These are phyloP conservation scores for Prochilodus magdalenae DNA, from an alignment of 2,113 vertebrate species.

Conservation along the genomic window DNA sequence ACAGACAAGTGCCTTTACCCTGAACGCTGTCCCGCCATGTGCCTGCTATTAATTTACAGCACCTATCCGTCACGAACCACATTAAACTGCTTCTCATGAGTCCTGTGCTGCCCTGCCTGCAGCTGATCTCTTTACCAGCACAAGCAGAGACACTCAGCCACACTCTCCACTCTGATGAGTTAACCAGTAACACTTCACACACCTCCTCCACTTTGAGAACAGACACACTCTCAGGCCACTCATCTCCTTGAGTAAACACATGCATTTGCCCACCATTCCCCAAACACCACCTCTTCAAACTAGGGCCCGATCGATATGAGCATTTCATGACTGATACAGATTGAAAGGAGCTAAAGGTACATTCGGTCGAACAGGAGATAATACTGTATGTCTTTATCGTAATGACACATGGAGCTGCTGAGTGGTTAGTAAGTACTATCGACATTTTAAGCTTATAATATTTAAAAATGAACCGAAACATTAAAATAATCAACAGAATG, in stretches of 20 bases:
- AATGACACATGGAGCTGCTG: no score
- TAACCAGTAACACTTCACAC: conserved; percentile 55
- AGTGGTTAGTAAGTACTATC: no score
- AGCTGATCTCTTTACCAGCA: conserved; percentile 13
- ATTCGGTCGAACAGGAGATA: no score
- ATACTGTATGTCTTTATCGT: no score
- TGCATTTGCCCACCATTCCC: neutral
- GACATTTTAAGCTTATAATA: no score
- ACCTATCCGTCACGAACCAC: conserved; percentile 8
- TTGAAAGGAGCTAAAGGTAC: neutral
- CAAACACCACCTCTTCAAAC: conserved; percentile 31
- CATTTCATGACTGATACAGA: neutral
- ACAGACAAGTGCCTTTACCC: neutral
- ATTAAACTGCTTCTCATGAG: neutral
- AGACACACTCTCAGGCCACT: conserved; percentile 34
- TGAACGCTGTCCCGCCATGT: conserved; percentile 5
- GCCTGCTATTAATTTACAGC: conserved; percentile 26
- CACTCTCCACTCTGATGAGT: conserved; percentile 30
- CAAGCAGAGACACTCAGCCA: neutral
- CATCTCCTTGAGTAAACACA: conserved; percentile 34
- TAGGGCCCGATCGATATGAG: neutral
- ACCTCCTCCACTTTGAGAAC: conserved; percentile 26
- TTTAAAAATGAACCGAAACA: no score
- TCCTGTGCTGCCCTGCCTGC: neutral
- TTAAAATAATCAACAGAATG: no score